Evolutionary conservation across 2,113 vertebrate species (phyloP), one percentile per base, ranked within the genome.

Genomic region (Eudyptes chrysolophus): DNA sequence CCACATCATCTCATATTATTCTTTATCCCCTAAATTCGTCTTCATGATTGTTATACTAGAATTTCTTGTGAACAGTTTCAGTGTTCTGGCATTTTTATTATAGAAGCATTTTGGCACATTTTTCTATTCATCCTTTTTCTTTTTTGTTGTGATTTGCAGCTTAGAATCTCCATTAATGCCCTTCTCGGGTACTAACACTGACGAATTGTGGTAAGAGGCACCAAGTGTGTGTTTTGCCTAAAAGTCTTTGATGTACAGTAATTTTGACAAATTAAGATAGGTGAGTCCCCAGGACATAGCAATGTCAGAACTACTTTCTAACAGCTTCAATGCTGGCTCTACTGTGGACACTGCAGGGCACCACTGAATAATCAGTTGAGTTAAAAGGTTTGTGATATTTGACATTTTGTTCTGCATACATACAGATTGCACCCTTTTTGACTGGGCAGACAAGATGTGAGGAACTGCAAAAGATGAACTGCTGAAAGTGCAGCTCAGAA

Each of bases 1-100:
- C 25, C 9, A 61, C 18, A 9, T 58, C 29, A 62, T 54, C 20
- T 62, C 0, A 0, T 57, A 27, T 62, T 57, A 15, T 62, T 49
- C 36, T 75, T 90, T 52, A 74, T 19, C 32, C 38, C 25, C 2
- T 65, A 51, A 64, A 55, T 75, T 74, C 0, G 3, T 55, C 15
- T 69, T 89, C 12, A 36, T 7, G 22, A 69, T 58, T 49, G 3
- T 42, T 55, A 49, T 6, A 38, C 9, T 75, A 66, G 17, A 51
- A 75, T 55, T 79, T 54, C 25, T 64, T 58, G 18, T 55, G 24
- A 75, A 55, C 7, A 30, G 24, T 49, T 57, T 74, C 52, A 58
- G 27, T 7, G 20, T 64, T 64, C 48, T 49, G 8, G 14, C 9
- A 52, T 58, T 92, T 72, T 78, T 38, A 69, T 48, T 30, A 24